phyloP scores from a whole-genome alignment of 2,888 invertebrate genomes.

The Athalia cordata region DNA sequence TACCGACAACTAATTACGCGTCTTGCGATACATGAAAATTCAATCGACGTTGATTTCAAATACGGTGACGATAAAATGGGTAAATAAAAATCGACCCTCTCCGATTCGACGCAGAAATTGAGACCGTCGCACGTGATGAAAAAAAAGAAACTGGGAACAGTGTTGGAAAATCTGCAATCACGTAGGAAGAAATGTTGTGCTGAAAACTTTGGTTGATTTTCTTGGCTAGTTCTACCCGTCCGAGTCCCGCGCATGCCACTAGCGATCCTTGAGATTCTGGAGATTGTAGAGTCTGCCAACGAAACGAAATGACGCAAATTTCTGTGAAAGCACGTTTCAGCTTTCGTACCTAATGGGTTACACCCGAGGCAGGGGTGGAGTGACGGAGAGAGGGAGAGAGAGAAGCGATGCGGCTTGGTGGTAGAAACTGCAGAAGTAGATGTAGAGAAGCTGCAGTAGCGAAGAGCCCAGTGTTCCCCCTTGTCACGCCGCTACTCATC shows the following conservation, averaged over 20 bases:
- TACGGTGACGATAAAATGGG: too few species aligned
- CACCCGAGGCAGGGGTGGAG: constrained; percentile 29
- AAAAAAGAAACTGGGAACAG: background rate
- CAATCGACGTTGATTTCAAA: too few species aligned
- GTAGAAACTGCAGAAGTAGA: constrained; percentile 4
- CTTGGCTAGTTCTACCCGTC: constrained; percentile 26
- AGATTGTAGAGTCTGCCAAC: constrained; percentile 49
- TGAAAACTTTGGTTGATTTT: constrained; percentile 18
- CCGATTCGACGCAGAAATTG: background rate
- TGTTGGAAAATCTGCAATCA: background rate
- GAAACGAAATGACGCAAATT: constrained; percentile 61
- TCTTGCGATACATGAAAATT: too few species aligned
- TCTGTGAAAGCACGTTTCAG: constrained; percentile 52
- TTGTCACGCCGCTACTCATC: constrained; percentile 36
- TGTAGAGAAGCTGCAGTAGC: background rate
- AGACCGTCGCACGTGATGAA: too few species aligned
- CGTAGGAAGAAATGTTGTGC: background rate
- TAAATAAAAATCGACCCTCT: too few species aligned
- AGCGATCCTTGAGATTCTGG: constrained; percentile 34
- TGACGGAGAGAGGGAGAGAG: too few species aligned
- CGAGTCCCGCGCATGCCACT: background rate
- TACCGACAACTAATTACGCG: too few species aligned
- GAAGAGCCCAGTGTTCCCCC: constrained; percentile 13
- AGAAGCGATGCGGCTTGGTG: too few species aligned
- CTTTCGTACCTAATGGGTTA: constrained; percentile 38